These are phyloP conservation scores for Psylliodes chrysocephalus DNA, from an alignment of 2,888 invertebrate genomes.

Conservation along the genomic window DNA sequence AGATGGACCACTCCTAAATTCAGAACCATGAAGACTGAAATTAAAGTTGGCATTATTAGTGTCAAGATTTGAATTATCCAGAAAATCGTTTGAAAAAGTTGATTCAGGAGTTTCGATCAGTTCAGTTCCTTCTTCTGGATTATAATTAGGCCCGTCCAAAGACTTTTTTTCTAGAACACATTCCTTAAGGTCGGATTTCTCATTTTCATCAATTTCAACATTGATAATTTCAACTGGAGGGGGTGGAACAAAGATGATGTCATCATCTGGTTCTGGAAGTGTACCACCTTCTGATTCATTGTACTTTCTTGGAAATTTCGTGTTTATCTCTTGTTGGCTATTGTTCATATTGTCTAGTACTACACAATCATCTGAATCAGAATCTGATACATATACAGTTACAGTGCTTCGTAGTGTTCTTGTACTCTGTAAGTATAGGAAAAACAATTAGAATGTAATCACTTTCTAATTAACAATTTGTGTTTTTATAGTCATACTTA, in stretches of 20 bases:
- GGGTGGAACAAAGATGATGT: constrained; percentile 55
- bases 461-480: too few relatives aligned
- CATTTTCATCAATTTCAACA: constrained; percentile 48
- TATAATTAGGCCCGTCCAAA: background rate
- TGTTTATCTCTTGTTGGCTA: constrained; percentile 10
- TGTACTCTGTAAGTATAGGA: too few relatives aligned
- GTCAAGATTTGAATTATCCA: constrained; percentile 46
- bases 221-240: constrained; percentile 53
- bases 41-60: constrained; percentile 51
- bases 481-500: too few relatives aligned
- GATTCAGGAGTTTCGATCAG: constrained; percentile 47
- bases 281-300: constrained; percentile 36
- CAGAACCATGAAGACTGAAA: constrained; percentile 56
- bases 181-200: background rate
- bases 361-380: constrained; percentile 27
- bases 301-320: constrained; percentile 33
- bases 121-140: constrained; percentile 36
- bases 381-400: constrained; percentile 10
- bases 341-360: constrained; percentile 6
- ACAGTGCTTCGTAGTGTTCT: too few relatives aligned
- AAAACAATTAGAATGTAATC: too few relatives aligned
- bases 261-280: constrained; percentile 42
- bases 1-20: constrained; percentile 47
- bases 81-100: constrained; percentile 53
- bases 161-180: background rate